Evolutionary conservation across 2,113 vertebrate species (phyloP).

Genomic region (Vidua macroura): DNA sequence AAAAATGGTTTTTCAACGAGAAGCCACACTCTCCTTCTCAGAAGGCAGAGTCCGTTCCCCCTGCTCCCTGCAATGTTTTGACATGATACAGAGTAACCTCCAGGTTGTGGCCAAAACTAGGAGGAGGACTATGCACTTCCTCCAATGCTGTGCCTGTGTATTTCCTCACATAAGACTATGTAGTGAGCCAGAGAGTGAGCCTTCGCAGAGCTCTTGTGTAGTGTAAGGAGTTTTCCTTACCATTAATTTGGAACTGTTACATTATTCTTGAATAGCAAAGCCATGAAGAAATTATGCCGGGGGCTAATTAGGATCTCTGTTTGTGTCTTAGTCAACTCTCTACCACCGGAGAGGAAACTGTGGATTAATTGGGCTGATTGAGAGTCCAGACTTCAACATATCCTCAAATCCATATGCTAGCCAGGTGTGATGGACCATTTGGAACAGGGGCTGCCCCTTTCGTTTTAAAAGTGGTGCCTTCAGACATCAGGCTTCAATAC

Average conservation of each 20-base stretch:
- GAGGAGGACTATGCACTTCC: background rate
- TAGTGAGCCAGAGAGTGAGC: background rate
- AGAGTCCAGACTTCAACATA: background rate
- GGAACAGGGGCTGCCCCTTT: background rate
- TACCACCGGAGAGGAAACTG: background rate
- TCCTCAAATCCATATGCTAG: background rate
- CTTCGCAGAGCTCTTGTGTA: background rate
- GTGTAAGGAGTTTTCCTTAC: background rate
- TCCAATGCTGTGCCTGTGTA: background rate
- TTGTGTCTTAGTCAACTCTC: background rate
- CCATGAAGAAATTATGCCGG: background rate
- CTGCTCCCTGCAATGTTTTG: background rate
- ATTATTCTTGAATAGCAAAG: background rate
- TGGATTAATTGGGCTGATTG: background rate
- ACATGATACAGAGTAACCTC: background rate
- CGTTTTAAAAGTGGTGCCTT: background rate
- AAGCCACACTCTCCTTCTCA: background rate
- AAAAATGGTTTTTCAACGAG: accelerated
- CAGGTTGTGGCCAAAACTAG: background rate
- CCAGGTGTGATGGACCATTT: background rate
- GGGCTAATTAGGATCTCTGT: background rate
- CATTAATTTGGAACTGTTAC: background rate
- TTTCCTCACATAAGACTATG: background rate
- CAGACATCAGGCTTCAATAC: background rate
- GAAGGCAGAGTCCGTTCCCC: background rate